A percentile compares a stretch with the other conserved stretches of the same genome.
These are phyloP conservation scores for Cryptocephalus primarius DNA, from an alignment of 2,888 invertebrate genomes.

Conservation along the genomic window DNA sequence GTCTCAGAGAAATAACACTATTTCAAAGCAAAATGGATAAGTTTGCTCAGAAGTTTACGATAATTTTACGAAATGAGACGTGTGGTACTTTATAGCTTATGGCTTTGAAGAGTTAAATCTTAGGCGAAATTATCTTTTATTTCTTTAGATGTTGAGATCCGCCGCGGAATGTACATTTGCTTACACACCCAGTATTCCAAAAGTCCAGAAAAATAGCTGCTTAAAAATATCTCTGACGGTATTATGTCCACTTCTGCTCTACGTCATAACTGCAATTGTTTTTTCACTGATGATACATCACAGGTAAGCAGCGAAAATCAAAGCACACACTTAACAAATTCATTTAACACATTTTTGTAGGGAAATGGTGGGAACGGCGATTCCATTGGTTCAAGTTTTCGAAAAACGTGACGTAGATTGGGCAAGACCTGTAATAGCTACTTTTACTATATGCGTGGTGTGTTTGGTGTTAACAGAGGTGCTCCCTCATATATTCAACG, in stretches of 20 bases:
- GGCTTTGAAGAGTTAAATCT: not conserved
- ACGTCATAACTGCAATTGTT: slow-evolving; percentile 23
- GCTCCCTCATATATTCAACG: slow-evolving; percentile 44
- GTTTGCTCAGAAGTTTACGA: no score
- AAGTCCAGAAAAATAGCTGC: slow-evolving; percentile 22
- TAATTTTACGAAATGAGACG: no score
- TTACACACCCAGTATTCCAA: slow-evolving; percentile 32
- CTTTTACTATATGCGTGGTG: slow-evolving; percentile 47
- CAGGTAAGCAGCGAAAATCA: slow-evolving; percentile 27
- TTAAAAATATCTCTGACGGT: slow-evolving; percentile 28
- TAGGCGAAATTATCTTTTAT: not conserved
- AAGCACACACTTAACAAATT: not conserved
- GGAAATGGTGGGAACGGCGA: slow-evolving; percentile 45
- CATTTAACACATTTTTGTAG: slow-evolving; percentile 26
- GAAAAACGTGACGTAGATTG: slow-evolving; percentile 49
- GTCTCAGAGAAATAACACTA: no score
- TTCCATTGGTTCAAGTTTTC: slow-evolving; percentile 48
- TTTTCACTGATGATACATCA: slow-evolving; percentile 38
- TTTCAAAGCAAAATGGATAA: no score
- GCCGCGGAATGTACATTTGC: slow-evolving; percentile 35
- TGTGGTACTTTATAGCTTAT: no score
- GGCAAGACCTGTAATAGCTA: slow-evolving; percentile 49
- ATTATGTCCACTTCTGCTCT: slow-evolving; percentile 32
- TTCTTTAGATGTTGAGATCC: slow-evolving; percentile 33
- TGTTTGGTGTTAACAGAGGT: slow-evolving; percentile 52